Base-by-base conservation (phyloP, 2,113 vertebrate species). In the Phycodurus eques region DNA sequence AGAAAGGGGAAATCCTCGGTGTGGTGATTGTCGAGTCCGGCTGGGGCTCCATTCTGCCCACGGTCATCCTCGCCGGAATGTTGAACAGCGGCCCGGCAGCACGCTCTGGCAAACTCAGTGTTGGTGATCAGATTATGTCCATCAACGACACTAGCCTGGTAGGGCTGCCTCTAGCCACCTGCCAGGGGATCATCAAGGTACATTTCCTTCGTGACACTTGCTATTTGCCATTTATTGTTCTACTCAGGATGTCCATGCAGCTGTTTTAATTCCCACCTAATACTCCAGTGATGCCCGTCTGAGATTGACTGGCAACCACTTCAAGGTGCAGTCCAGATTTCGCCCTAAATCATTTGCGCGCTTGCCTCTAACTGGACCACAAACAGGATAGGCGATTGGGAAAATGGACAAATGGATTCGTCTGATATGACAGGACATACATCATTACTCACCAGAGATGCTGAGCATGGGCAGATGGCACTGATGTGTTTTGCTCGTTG, bases 41-140 rank as follows among this genome's bases (percentile, higher is more conserved):
- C 73, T 99, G 98, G 98, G 98, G 98, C 70, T 99, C 98, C 83
- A 99, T 99, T 85, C 91, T 99, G 33, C 98, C 98, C 85, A 99
- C 98, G 0, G 97, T 99, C 72, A 99, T 99, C 90, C 87, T 99
- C 80, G 97, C 97, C 19, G 97, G 96, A 73, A 96, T 99, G 96
- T 93, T 97, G 94, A 99, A 99, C 0, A 96, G 94, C 0, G 96
- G 96, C 3, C 96, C 97, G 0, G 97, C 98, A 0, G 96, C 97
- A 3, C 97, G 97, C 68, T 98, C 97, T 0, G 96, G 98, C 61
- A 98, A 96, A 88, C 95, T 99, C 76, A 98, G 94, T 78, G 96
- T 99, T 4, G 98, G 98, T 0, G 97, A 99, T 91, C 98, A 99
- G 90, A 96, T 99, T 49, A 99, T 99, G 97, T 98, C 96, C 79